A percentile compares a stretch with the other conserved stretches of the same genome.
Evolutionary conservation across 2,113 vertebrate species (phyloP).

Genomic region (Ursus arctos): DNA sequence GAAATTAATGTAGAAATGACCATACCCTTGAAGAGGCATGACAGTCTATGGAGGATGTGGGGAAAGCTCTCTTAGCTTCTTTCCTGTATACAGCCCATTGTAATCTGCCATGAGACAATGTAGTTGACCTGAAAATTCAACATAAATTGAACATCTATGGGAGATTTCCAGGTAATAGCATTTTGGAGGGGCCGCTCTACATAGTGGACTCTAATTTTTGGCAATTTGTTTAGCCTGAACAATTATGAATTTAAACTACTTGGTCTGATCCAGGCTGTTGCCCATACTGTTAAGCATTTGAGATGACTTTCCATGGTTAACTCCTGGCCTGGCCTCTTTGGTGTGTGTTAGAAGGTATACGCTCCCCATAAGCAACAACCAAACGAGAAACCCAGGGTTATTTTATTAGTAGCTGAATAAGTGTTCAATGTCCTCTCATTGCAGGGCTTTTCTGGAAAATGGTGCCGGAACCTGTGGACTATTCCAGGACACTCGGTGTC

Average conservation of each 20-base stretch:
- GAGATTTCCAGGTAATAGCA: background rate
- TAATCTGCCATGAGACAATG: background rate
- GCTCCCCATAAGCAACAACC: background rate
- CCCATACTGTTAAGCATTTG: background rate
- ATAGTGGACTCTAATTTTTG: background rate
- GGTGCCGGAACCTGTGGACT: background rate
- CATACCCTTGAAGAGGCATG: background rate
- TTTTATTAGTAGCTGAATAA: background rate
- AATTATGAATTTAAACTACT: background rate
- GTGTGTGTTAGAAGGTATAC: background rate
- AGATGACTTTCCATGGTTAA: background rate
- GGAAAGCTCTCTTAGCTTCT: background rate
- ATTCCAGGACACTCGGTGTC: background rate
- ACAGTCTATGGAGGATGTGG: background rate
- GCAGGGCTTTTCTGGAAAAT: background rate
- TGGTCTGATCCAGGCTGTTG: background rate
- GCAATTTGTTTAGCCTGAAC: background rate
- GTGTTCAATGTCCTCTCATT: background rate
- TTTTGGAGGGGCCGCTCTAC: background rate
- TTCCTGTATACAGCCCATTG: background rate
- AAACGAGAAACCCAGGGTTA: background rate
- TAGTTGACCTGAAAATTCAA: slow-evolving; percentile 19
- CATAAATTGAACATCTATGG: background rate
- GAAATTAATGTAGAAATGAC: background rate
- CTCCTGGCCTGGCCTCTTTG: background rate